A percentile compares a stretch with the other conserved stretches of the same genome.
These are phyloP conservation scores for Haliclona indistincta DNA, from an alignment of 37 sponge, comb jelly and placozoan species.

Conservation along the genomic window DNA sequence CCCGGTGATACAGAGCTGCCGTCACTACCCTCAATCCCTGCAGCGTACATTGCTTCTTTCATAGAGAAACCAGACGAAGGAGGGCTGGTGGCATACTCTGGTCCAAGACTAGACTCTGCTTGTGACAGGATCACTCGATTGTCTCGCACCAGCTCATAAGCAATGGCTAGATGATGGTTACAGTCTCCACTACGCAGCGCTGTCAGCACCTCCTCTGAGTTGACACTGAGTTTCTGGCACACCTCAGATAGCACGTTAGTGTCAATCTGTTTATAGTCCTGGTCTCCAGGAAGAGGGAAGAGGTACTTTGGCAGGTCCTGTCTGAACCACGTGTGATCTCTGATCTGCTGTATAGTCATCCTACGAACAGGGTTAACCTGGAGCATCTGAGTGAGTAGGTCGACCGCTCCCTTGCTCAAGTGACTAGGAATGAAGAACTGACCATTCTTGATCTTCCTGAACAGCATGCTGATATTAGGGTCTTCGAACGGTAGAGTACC, in stretches of 20 bases:
- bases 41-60: no score
- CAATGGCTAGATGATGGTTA: conserved; percentile 72
- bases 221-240: conserved; percentile 70
- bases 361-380: conserved; percentile 90
- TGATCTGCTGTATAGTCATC: conserved; percentile 81
- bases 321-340: conserved; percentile 77
- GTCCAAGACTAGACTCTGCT: background rate
- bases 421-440: conserved; percentile 78
- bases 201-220: conserved; percentile 23
- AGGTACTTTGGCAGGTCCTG: conserved; percentile 78
- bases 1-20: no score
- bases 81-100: conserved; percentile 19
- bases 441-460: conserved; percentile 90
- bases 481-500: conserved; percentile 97
- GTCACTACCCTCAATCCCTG: no score
- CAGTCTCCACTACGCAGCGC: conserved; percentile 59
- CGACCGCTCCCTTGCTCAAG: conserved; percentile 57
- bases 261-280: conserved; percentile 40
- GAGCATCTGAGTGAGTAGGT: conserved; percentile 84
- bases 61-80: conserved; percentile 20
- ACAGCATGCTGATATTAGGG: conserved; percentile 78
- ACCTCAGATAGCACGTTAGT: conserved; percentile 54
- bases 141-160: conserved; percentile 92
- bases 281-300: conserved; percentile 53
- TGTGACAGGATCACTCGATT: conserved; percentile 42